phyloP scores from a whole-genome alignment of 2,113 vertebrate species.

The Lepidothrix coronata region DNA sequence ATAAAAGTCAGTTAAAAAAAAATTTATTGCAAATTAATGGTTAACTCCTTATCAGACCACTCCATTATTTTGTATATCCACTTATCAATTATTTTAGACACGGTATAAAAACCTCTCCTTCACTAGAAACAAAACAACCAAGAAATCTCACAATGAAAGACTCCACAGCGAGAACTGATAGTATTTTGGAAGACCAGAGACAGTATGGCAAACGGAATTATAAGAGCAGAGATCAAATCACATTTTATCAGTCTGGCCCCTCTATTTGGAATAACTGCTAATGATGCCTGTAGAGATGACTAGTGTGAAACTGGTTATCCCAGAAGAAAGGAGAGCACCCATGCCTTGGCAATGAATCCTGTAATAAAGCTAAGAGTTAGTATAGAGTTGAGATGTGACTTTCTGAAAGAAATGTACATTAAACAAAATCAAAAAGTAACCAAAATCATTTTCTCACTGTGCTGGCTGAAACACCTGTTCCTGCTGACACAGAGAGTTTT shows the following conservation, averaged over 20 bases:
- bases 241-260: background rate
- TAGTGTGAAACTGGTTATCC: background rate
- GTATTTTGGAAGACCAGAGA: background rate
- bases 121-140: background rate
- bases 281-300: background rate
- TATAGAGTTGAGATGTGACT: background rate
- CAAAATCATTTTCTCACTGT: background rate
- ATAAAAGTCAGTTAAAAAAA: background rate
- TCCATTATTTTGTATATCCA: background rate
- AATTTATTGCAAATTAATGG: background rate
- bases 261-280: background rate
- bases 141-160: background rate
- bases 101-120: background rate
- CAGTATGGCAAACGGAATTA: background rate
- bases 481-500: background rate
- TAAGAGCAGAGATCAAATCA: background rate
- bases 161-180: background rate
- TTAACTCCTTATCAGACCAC: background rate
- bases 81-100: background rate
- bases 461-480: background rate
- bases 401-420: background rate
- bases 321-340: background rate
- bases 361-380: background rate
- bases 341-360: background rate
- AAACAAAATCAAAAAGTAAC: background rate